Evolutionary conservation across 1,140 invertebrate genomes (phyloP).

Genomic region (Temnothorax curvispinosus): DNA sequence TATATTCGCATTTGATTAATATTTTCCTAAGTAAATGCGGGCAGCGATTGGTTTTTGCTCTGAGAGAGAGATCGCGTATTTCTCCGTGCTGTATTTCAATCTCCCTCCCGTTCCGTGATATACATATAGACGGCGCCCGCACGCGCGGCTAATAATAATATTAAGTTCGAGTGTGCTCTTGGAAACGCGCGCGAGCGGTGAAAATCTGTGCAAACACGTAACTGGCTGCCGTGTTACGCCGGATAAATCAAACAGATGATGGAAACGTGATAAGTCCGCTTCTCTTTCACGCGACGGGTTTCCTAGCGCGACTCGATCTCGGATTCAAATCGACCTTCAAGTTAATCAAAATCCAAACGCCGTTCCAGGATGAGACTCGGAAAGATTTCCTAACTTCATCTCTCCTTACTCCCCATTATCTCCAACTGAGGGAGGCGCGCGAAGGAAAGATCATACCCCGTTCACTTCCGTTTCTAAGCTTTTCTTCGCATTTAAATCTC

Average conservation of each 20-base stretch:
- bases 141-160: slow-evolving; percentile 64
- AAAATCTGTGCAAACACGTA: slow-evolving; percentile 68
- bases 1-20: slow-evolving; percentile 23
- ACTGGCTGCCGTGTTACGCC: slow-evolving; percentile 69
- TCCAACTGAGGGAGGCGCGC: background rate
- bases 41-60: slow-evolving; percentile 33
- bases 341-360: slow-evolving; percentile 82
- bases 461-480: background rate
- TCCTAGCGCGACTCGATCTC: slow-evolving; percentile 64
- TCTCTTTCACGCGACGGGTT: slow-evolving; percentile 8
- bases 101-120: slow-evolving; percentile 59
- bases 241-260: slow-evolving; percentile 70
- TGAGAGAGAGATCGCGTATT: slow-evolving; percentile 4
- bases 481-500: background rate
- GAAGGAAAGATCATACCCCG: background rate
- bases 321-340: slow-evolving; percentile 77
- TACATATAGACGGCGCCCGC: background rate
- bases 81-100: slow-evolving; percentile 11
- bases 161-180: slow-evolving; percentile 50
- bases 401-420: slow-evolving; percentile 72
- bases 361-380: slow-evolving; percentile 60
- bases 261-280: slow-evolving; percentile 67
- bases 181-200: slow-evolving; percentile 1
- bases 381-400: slow-evolving; percentile 69
- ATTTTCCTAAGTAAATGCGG: slow-evolving; percentile 39